Evolutionary conservation across 2,113 vertebrate genomes (phyloP), one percentile per base, ranked within the genome.

Genomic region (Neodon shergylaensis): DNA sequence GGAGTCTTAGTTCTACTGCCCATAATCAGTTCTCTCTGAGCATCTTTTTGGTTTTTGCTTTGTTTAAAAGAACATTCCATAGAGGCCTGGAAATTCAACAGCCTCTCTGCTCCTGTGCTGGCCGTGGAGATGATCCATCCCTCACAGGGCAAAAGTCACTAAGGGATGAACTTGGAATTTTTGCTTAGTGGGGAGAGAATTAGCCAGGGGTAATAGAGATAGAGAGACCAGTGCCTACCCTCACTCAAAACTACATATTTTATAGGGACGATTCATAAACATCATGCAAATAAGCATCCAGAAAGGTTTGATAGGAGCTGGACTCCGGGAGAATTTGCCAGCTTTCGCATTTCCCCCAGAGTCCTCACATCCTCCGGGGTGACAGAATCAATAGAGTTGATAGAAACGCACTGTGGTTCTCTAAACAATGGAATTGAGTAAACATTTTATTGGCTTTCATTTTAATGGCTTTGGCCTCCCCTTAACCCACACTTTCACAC

Each of bases 391-490:
- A 77, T 61, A 54, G 44, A 44, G n/a, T 44, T 52, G 39, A 87
- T 63, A 65, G 88, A 91, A 93, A 92, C 28, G 42, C 49, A 85
- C 36, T 79, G 88, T 26, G 42, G 26, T 78, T 93, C 65, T 47
- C 17, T 86, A 93, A 97, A 93, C 79, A 77, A 83, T 78, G 47
- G 52, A 82, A 74, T 28, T 82, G 70, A 88, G n/a, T 74, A 70
- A 83, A 93, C 31, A 66, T 73, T 82, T 90, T 74, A 74, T 89
- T 88, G n/a, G 70, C 28, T 39, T 88, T 19, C 12, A 19, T 94
- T 90, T 93, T 84, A 73, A 47, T 92, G 73, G 61, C 42, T 65
- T 87, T 90, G 54, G n/a, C 11, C 31, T 42, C 42, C 81, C 63
- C 39, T 47, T 49, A 79, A 78, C 54, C 36, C 83, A 63, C 10